Evolutionary conservation across 1,140 invertebrate genomes (phyloP).

Genomic region (Scaptomyza graminum): DNA sequence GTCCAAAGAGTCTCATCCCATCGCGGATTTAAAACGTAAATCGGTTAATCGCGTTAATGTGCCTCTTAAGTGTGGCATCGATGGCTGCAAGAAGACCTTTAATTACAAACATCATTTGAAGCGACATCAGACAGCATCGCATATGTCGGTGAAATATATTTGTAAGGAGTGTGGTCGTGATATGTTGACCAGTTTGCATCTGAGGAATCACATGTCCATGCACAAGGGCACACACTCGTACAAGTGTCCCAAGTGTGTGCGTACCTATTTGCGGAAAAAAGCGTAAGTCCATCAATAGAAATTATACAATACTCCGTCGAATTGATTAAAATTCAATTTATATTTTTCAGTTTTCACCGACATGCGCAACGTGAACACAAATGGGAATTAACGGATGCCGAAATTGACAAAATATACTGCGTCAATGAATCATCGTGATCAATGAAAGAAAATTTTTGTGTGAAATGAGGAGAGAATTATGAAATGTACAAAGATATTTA

Average conservation of each 20-base stretch:
- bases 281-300: slow-evolving; percentile 46
- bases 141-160: slow-evolving; percentile 38
- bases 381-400: slow-evolving; percentile 42
- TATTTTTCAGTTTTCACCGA: slow-evolving; percentile 42
- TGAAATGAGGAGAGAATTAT: slow-evolving; percentile 4
- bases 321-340: neutral
- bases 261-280: slow-evolving; percentile 51
- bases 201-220: slow-evolving; percentile 49
- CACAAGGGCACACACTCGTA: slow-evolving; percentile 44
- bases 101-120: slow-evolving; percentile 71
- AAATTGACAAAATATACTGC: slow-evolving; percentile 37
- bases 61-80: slow-evolving; percentile 45
- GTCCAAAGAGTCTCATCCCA: slow-evolving; percentile 42
- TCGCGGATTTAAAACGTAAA: slow-evolving; percentile 45
- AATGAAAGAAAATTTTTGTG: neutral
- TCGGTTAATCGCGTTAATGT: slow-evolving; percentile 31
- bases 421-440: neutral
- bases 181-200: slow-evolving; percentile 32
- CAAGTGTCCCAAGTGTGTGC: slow-evolving; percentile 63
- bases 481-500: slow-evolving; percentile 29
- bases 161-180: slow-evolving; percentile 57
- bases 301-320: no score
- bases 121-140: slow-evolving; percentile 65
- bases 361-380: slow-evolving; percentile 59
- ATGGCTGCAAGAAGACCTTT: slow-evolving; percentile 64